Percentiles rank a stretch among this genome's conserved stretches.
phyloP scores from a whole-genome alignment of 1,140 invertebrate species.

The Pogonognathellus flavescens region DNA sequence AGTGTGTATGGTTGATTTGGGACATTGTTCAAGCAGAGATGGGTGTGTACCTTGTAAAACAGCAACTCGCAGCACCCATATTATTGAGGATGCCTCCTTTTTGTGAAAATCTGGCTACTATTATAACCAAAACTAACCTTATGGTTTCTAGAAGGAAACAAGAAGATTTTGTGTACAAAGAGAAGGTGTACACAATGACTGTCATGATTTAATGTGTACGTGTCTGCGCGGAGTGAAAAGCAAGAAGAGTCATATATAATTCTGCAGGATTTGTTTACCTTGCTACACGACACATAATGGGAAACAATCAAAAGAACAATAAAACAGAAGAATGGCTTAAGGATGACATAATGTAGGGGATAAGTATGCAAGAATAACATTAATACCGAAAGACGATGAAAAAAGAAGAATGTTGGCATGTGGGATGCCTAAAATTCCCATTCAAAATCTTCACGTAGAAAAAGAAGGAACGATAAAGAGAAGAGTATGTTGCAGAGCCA shows the following conservation, averaged over 20 bases:
- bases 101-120: too few species aligned
- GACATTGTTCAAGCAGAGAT: too few species aligned
- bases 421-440: conserved; percentile 36
- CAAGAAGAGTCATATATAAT: conserved; percentile 36
- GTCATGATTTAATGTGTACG: conserved; percentile 13
- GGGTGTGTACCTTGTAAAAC: too few species aligned
- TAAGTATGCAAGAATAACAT: conserved; percentile 54
- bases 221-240: conserved; percentile 12
- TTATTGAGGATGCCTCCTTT: too few species aligned
- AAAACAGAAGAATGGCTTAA: conserved; percentile 52
- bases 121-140: too few species aligned
- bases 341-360: conserved; percentile 54
- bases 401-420: conserved; percentile 50
- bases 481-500: neutral
- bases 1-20: too few species aligned
- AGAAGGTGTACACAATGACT: conserved; percentile 7
- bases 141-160: too few species aligned
- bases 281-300: conserved; percentile 38
- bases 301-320: conserved; percentile 53
- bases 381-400: conserved; percentile 53
- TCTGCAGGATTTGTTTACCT: conserved; percentile 34
- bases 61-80: too few species aligned
- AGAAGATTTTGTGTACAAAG: too few species aligned
- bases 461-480: neutral
- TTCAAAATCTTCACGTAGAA: neutral